These are phyloP conservation scores for Alouatta palliata DNA, from an alignment of 2,113 vertebrate species.

Conservation along the genomic window DNA sequence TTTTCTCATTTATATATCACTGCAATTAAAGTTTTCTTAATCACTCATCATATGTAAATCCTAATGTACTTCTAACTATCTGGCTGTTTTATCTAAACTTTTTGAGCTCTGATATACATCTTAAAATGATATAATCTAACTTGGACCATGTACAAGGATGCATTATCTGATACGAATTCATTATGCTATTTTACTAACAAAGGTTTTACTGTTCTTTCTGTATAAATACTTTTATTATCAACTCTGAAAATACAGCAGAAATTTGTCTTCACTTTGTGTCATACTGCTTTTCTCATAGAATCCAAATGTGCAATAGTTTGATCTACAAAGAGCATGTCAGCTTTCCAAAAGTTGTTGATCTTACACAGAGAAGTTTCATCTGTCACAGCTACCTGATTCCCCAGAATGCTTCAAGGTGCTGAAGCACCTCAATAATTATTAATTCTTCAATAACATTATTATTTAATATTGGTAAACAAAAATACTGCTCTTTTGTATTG, in stretches of 20 bases:
- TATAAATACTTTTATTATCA: neutral
- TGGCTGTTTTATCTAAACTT: slow-evolving; percentile 58
- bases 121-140: slow-evolving; percentile 35
- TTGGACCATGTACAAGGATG: neutral
- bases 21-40: neutral
- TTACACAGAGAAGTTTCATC: neutral
- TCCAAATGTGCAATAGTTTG: neutral
- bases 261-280: neutral
- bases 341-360: neutral
- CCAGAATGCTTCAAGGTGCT: neutral
- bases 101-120: slow-evolving; percentile 70
- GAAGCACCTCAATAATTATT: neutral
- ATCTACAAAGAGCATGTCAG: neutral
- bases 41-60: slow-evolving; percentile 52
- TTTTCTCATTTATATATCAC: slow-evolving; percentile 46
- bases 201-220: neutral
- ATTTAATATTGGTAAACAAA: neutral
- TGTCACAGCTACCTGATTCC: neutral
- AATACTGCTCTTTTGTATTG: neutral
- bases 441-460: neutral
- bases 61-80: slow-evolving; percentile 30
- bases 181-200: slow-evolving; percentile 15
- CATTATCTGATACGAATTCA: slow-evolving; percentile 21
- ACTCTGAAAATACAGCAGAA: neutral
- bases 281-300: neutral